These are phyloP conservation scores for Barnardius zonarius DNA, from an alignment of 2,113 vertebrate species.

Conservation along the genomic window DNA sequence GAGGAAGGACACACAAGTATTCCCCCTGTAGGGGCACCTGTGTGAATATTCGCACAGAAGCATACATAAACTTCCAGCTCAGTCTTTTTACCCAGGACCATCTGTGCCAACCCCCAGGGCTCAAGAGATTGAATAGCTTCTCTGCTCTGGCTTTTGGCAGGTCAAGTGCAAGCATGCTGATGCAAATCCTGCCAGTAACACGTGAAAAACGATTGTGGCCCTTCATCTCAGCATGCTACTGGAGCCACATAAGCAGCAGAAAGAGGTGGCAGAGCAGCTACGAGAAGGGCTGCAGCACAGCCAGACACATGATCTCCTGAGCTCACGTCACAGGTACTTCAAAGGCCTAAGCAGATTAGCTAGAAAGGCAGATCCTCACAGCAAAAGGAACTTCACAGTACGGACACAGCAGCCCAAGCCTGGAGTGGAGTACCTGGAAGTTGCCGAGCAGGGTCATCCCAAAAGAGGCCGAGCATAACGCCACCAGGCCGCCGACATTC, in stretches of 20 bases:
- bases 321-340: background rate
- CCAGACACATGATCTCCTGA: background rate
- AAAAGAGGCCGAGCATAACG: slow-evolving; percentile 80
- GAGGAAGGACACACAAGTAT: background rate
- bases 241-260: accelerated
- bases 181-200: background rate
- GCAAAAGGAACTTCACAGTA: background rate
- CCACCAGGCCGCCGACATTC: slow-evolving; percentile 79
- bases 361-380: background rate
- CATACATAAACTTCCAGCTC: accelerated
- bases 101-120: background rate
- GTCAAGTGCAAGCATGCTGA: background rate
- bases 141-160: background rate
- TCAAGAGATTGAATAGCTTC: background rate
- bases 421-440: slow-evolving; percentile 82
- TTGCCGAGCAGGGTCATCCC: slow-evolving; percentile 93
- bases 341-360: background rate
- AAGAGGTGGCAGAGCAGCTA: background rate
- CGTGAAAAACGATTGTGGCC: accelerated
- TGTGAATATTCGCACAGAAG: background rate
- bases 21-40: background rate
- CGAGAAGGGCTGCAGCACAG: background rate
- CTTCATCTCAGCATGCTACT: background rate
- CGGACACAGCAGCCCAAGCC: background rate
- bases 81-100: background rate